Percentiles rank a stretch among this genome's conserved stretches.
Conservation (phyloP, 2,797 vertebrate species). For the Steatocranus sp. region DNA sequence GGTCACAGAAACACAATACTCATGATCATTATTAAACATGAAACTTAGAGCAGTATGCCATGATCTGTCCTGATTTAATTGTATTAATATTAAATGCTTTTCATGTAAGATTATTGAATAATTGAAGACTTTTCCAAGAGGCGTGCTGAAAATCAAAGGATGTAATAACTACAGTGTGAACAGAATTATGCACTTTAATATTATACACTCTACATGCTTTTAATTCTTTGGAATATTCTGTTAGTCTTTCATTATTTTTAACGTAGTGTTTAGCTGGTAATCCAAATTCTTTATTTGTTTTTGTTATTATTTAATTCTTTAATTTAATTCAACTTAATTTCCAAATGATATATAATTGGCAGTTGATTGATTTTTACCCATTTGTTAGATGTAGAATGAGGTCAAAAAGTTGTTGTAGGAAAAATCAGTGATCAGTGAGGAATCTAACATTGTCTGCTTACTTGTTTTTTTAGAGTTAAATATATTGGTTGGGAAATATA, state of each 20-base stretch:
- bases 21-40: background rate
- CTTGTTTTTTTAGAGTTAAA: background rate
- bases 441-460: background rate
- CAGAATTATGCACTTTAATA: background rate
- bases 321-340: background rate
- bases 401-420: background rate
- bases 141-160: background rate
- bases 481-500: background rate
- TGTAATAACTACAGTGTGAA: background rate
- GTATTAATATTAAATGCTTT: conserved; percentile 11
- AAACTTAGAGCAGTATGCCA: background rate
- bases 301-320: background rate
- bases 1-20: background rate
- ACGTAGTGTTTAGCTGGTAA: background rate
- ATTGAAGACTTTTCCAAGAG: background rate
- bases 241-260: background rate
- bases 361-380: background rate
- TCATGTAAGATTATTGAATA: conserved; percentile 18
- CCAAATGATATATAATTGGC: background rate
- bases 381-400: background rate
- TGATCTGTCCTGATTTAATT: background rate
- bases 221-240: background rate
- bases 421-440: background rate
- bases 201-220: background rate
- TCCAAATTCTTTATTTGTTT: background rate